Evolutionary conservation across 2,888 invertebrate genomes (phyloP).

Genomic region (Pseudococcus viburni): DNA sequence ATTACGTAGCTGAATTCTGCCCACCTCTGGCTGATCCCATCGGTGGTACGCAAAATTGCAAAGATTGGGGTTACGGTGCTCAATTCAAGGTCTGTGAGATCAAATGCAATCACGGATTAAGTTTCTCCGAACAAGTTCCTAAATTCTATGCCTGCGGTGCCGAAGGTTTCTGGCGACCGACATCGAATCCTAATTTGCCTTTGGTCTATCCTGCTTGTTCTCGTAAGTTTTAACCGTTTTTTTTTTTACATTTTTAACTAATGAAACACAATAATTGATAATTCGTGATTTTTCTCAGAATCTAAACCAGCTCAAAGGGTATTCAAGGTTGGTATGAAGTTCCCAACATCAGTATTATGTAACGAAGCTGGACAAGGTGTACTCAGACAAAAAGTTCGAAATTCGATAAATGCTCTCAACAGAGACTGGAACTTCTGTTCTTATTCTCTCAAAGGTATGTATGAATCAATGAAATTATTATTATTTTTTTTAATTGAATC

Average conservation of each 20-base stretch:
- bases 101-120: conserved; percentile 85
- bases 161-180: conserved; percentile 97
- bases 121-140: conserved; percentile 94
- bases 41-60: conserved; percentile 92
- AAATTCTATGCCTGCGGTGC: conserved; percentile 98
- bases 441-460: conserved; percentile 84
- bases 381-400: conserved; percentile 88
- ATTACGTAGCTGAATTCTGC: conserved; percentile 87
- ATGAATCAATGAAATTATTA: neutral
- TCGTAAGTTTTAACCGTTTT: conserved; percentile 74
- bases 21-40: conserved; percentile 90
- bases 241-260: neutral
- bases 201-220: conserved; percentile 94
- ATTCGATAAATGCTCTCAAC: conserved; percentile 91
- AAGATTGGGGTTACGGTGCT: conserved; percentile 96
- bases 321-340: conserved; percentile 92
- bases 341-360: conserved; percentile 96
- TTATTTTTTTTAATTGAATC: neutral
- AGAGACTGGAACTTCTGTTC: conserved; percentile 98
- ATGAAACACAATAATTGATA: conserved; percentile 69
- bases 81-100: conserved; percentile 97
- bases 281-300: conserved; percentile 73
- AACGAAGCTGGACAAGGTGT: conserved; percentile 96
- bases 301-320: conserved; percentile 94
- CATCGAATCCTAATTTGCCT: conserved; percentile 83